phyloP scores from a whole-genome alignment of 2,113 vertebrate species.

The Scophthalmus maximus region DNA sequence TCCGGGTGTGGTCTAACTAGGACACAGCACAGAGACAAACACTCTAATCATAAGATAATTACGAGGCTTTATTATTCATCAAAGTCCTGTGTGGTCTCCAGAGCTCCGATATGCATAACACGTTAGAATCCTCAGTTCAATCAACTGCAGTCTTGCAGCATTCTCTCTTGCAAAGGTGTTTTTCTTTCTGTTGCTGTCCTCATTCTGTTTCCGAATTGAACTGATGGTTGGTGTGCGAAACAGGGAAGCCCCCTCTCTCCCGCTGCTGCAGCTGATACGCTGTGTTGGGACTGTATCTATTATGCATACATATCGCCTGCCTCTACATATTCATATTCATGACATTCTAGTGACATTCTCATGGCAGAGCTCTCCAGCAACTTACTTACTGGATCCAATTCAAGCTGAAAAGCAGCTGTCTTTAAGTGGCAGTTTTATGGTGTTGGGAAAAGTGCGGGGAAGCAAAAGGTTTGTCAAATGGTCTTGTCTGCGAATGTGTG shows the following conservation, averaged over 20 bases:
- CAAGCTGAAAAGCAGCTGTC: conserved; percentile 9
- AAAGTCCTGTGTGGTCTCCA: conserved; percentile 48
- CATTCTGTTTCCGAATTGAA: conserved; percentile 38
- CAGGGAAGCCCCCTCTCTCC: conserved; percentile 43
- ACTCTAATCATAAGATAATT: conserved; percentile 69
- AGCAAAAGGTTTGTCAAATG: neutral
- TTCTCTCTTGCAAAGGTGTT: conserved; percentile 8
- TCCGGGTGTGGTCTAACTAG: conserved; percentile 33
- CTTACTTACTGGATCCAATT: neutral
- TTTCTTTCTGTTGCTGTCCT: conserved; percentile 23
- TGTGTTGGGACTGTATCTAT: conserved; percentile 50
- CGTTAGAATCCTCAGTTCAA: conserved; percentile 15
- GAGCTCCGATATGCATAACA: conserved; percentile 17
- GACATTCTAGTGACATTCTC: conserved; percentile 34
- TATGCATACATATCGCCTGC: conserved; percentile 51
- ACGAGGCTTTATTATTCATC: conserved; percentile 67
- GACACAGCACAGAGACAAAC: conserved; percentile 53
- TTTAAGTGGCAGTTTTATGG: neutral
- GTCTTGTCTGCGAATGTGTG: neutral
- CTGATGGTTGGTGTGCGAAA: conserved; percentile 12
- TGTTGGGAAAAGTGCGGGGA: neutral
- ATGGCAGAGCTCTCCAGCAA: conserved; percentile 23
- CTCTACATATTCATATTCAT: conserved; percentile 60
- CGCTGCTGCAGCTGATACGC: conserved; percentile 47
- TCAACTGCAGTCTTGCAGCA: conserved; percentile 2